phyloP scores from a whole-genome alignment of 2,888 invertebrate genomes.

The Antitype chi region DNA sequence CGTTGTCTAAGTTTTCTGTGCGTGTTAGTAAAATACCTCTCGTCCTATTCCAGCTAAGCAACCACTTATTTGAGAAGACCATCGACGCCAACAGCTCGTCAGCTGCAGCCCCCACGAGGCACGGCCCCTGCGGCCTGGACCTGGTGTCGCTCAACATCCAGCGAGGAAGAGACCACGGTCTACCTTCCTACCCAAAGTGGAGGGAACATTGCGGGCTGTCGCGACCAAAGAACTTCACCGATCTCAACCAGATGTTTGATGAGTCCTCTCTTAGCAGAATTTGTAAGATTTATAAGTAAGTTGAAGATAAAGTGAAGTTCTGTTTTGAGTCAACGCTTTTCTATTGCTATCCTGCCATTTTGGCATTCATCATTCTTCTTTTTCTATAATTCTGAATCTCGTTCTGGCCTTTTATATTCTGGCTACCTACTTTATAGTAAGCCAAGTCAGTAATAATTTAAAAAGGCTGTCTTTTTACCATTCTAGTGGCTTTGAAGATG shows the following conservation, averaged over 20 bases:
- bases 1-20: too few relatives aligned
- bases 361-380: not conserved
- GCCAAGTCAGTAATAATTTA: not conserved
- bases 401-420: not conserved
- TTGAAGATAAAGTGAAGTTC: slow-evolving; percentile 5
- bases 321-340: not conserved
- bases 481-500: too few relatives aligned
- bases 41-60: slow-evolving; percentile 89
- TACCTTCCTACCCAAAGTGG: slow-evolving; percentile 95
- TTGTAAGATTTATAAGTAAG: slow-evolving; percentile 92
- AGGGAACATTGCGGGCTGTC: slow-evolving; percentile 94
- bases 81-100: slow-evolving; percentile 71
- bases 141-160: slow-evolving; percentile 97
- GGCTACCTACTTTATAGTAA: not conserved
- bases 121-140: slow-evolving; percentile 93
- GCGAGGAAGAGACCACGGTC: slow-evolving; percentile 96
- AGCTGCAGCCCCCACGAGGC: slow-evolving; percentile 41
- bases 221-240: slow-evolving; percentile 91
- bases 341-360: not conserved
- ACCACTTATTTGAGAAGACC: slow-evolving; percentile 92
- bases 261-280: slow-evolving; percentile 91
- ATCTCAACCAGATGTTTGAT: slow-evolving; percentile 92
- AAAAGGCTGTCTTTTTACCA: not conserved
- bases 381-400: not conserved
- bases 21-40: not conserved